Percentiles rank a stretch among this genome's conserved stretches.
These are phyloP conservation scores for Gallirallus australis DNA, from an alignment of 2,797 vertebrate species.

Conservation along the genomic window DNA sequence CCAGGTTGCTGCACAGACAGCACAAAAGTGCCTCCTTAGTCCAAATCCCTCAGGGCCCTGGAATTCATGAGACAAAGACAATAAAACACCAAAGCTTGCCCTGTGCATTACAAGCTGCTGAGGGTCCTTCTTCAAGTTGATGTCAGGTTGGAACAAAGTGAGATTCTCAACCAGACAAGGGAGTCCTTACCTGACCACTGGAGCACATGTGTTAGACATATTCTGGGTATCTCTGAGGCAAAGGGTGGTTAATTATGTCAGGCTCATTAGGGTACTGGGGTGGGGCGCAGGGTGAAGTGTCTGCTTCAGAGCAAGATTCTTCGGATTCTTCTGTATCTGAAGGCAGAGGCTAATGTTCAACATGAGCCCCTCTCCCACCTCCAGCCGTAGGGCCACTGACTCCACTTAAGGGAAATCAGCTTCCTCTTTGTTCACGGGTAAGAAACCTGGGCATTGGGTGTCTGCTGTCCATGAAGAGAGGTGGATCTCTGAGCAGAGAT, in stretches of 20 bases:
- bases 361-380: background rate
- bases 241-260: background rate
- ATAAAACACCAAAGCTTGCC: background rate
- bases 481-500: background rate
- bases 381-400: background rate
- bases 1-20: background rate
- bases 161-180: background rate
- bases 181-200: background rate
- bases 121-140: background rate
- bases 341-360: background rate
- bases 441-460: background rate
- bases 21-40: background rate
- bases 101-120: background rate
- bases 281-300: background rate
- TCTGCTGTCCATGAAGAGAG: background rate
- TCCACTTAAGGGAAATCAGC: accelerated
- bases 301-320: background rate
- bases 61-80: background rate
- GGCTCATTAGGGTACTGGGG: background rate
- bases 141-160: background rate
- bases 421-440: background rate
- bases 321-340: background rate
- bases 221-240: background rate
- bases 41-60: background rate
- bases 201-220: background rate